These are phyloP conservation scores for Cotesia congregata DNA, from an alignment of 2,888 invertebrate species.

Conservation along the genomic window DNA sequence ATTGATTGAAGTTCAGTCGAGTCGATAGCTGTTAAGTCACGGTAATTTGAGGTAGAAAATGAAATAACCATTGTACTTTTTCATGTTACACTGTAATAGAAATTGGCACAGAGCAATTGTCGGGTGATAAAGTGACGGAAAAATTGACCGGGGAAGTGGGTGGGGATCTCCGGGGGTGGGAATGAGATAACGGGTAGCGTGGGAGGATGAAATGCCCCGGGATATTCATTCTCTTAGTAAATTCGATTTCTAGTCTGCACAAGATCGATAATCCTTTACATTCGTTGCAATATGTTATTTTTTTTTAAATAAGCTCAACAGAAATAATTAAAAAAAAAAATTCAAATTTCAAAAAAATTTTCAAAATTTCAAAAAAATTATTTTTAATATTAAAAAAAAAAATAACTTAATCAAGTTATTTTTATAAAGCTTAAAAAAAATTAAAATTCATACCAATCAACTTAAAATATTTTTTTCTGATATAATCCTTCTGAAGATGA, in stretches of 20 bases:
- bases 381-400: no score
- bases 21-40: neutral
- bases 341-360: no score
- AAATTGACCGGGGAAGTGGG: neutral
- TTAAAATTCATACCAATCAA: no score
- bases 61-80: neutral
- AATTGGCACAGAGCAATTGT: neutral
- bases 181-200: neutral
- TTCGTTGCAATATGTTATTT: conserved; percentile 9
- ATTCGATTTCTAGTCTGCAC: conserved; percentile 25
- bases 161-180: no score
- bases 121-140: neutral
- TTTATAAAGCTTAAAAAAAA: no score
- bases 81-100: neutral
- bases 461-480: no score
- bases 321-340: neutral
- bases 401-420: no score
- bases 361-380: no score
- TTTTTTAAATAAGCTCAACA: neutral
- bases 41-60: neutral
- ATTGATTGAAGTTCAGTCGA: neutral
- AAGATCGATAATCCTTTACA: conserved; percentile 28
- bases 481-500: no score
- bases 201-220: conserved; percentile 22
- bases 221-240: conserved; percentile 33